These are phyloP conservation scores for Drosophila siamana DNA, from an alignment of 2,888 invertebrate species.

Conservation along the genomic window DNA sequence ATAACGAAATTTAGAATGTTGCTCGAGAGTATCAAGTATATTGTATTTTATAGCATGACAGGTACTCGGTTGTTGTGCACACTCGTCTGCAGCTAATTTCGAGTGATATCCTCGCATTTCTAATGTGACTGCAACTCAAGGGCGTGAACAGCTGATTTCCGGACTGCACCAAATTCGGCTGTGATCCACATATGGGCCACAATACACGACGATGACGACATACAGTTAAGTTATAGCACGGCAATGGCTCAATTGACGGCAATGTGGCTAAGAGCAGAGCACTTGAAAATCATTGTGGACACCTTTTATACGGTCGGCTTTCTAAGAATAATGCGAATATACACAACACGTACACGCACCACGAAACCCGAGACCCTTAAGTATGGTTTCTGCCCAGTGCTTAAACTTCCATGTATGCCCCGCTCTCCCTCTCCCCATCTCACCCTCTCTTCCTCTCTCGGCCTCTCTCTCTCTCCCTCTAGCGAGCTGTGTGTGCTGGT, in stretches of 20 bases:
- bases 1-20: background rate
- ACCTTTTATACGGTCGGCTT: slow-evolving; percentile 82
- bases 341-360: slow-evolving; percentile 81
- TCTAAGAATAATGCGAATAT: slow-evolving; percentile 82
- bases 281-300: slow-evolving; percentile 77
- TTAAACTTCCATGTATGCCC: slow-evolving; percentile 80
- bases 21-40: background rate
- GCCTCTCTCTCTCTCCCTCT: slow-evolving; percentile 14
- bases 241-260: slow-evolving; percentile 33
- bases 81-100: background rate
- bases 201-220: slow-evolving; percentile 17
- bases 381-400: slow-evolving; percentile 81
- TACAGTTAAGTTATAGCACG: slow-evolving; percentile 5
- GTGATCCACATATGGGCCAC: slow-evolving; percentile 26
- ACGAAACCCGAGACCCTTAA: slow-evolving; percentile 79
- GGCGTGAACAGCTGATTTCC: slow-evolving; percentile 4
- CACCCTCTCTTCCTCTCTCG: background rate
- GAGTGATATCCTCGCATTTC: background rate
- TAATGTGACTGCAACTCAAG: slow-evolving; percentile 6
- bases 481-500: slow-evolving; percentile 33
- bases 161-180: slow-evolving; percentile 5
- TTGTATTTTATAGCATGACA: background rate
- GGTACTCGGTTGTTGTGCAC: background rate
- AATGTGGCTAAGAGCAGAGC: slow-evolving; percentile 32
- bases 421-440: slow-evolving; percentile 4